Conservation (phyloP, 2,888 invertebrate species). For the Anthophora plumipes region DNA sequence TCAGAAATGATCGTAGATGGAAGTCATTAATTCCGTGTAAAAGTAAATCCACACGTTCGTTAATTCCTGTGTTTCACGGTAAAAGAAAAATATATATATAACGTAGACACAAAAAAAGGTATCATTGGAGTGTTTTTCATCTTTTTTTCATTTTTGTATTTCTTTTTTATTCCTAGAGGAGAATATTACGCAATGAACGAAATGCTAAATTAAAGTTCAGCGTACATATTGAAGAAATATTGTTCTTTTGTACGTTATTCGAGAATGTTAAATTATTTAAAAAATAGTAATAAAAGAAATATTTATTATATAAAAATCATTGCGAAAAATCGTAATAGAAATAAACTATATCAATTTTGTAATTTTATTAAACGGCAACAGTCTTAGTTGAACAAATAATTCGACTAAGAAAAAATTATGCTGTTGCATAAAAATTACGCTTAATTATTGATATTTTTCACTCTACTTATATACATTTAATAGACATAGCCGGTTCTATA, state of each 20-base stretch:
- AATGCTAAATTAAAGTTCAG: no score
- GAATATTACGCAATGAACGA: not conserved
- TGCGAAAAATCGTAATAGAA: no score
- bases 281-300: no score
- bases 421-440: not conserved
- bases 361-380: not conserved
- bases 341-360: no score
- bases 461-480: not conserved
- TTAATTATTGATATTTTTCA: not conserved
- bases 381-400: not conserved
- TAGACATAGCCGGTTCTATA: not conserved
- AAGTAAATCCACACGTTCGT: slow-evolving; percentile 32
- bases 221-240: no score
- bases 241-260: no score
- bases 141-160: not conserved
- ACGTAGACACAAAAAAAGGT: not conserved
- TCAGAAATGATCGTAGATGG: slow-evolving; percentile 35
- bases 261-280: no score
- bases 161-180: not conserved
- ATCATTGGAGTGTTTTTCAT: not conserved
- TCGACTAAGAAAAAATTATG: not conserved
- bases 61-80: not conserved
- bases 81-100: not conserved
- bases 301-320: no score
- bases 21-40: slow-evolving; percentile 34